Base-by-base conservation (phyloP, 35 echinoderm and acorn worm species). In the Amphiura filiformis region DNA sequence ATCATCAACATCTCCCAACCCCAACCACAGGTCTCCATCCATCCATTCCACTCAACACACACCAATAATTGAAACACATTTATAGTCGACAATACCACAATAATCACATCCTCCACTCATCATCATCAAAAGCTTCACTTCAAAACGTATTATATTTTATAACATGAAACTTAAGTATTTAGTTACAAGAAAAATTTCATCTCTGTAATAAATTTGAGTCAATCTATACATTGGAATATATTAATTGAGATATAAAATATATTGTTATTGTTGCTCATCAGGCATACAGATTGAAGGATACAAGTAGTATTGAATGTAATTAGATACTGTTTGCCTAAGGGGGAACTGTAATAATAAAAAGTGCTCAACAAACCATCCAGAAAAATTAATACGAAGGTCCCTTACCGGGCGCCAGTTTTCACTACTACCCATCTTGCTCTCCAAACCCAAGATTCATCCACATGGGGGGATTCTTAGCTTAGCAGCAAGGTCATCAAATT, bases 261-360 rank as follows among this genome's bases (percentile, higher is more conserved):
- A 70, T 70, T 70, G 61, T 70, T 70, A 70, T 70, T 70, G 11
- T 70, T 13, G 61, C 61, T 70, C 61, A 70, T 70, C 61, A 70
- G 15, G 28, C 17, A 70, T 18, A 70, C 17, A 70, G 61, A 70
- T 70, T 70, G 61, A 30, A 70, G 61, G 61, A 70, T 70, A 70
- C 61, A 70, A 30, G 61, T 30, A 70, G 28, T 70, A 70, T 70
- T 70, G 61, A 70, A 30, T 70, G 61, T 70, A 70, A 70, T 70
- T 70, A 70, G 61, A 70, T 70, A 70, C 61, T 70, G 61, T 18
- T 70, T 70, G 61, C 61, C 61, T 18, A 70, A n/a, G 28, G 61
- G 61, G 61, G 26, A 70, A 70, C 61, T 70, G 61, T 70, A 70
- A 70, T 70, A 70, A 70, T 70, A 70, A 70, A 70, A 70, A 70